Evolutionary conservation across 2,888 invertebrate genomes (phyloP), one percentile per base, ranked within the genome.

Genomic region (Aporophyla lueneburgensis): DNA sequence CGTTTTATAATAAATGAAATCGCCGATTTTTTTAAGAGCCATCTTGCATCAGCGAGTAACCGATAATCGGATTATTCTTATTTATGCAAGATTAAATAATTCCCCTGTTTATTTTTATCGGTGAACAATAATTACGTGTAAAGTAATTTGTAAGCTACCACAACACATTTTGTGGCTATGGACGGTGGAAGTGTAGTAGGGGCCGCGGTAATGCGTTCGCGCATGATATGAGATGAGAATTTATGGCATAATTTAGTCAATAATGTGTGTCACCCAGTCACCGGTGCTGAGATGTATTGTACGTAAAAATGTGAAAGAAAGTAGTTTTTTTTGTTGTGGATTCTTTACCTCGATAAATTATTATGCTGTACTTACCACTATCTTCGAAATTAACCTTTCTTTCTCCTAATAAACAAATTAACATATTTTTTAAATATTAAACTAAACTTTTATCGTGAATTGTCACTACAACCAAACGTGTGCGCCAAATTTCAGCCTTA

Each of bases 241-340:
- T 93, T 93, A 92, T 93, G 90, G 89, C 91, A 92, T 91, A 90
- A 92, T 92, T 91, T 89, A 88, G 87, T 84, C 80, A 81, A 83
- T 83, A 85, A 93, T 91, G 91, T 93, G 89, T 93, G 93, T 91
- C 93, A 92, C 88, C 87, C 89, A 86, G 84, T 84, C 86, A 85
- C 59, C 77, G 87, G 86, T 83, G 80, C 81, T 79, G 86, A 89
- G 85, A 83, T 80, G 75, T 75, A 83, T 86, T 86, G 84, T 71
- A 79, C 72, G 73, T 80, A 56, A 76, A 72, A 73, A 56, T 77
- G 51, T 56, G 43, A 70, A 85, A 83, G 87, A 83, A 85, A 87
- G 81, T 87, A 63, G 51, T 77, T 0, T 1, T 53, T 85, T 76
- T 71, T 70, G 61, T 53, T 51, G n/a, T 16, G 33, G 21, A n/a